A percentile compares a stretch with the other conserved stretches of the same genome.
Evolutionary conservation across 2,797 vertebrate genomes (phyloP).

Genomic region (Ispidina picta): DNA sequence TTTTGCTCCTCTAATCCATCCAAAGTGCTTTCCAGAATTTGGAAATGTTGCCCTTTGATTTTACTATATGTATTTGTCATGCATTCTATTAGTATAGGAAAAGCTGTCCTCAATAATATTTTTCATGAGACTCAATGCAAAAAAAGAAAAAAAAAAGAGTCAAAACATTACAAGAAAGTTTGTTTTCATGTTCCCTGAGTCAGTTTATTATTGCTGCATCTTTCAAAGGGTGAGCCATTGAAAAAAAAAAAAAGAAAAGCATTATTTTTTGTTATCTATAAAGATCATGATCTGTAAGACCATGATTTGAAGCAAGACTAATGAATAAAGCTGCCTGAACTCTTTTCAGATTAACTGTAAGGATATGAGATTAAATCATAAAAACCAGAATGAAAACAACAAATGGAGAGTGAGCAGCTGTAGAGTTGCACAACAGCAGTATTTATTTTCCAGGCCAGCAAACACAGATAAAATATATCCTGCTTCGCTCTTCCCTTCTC

Average conservation of each 20-base stretch:
- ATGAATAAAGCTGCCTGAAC: slow-evolving; percentile 1
- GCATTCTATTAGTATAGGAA: background rate
- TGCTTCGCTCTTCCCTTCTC: background rate
- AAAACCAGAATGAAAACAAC: slow-evolving; percentile 13
- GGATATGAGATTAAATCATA: slow-evolving; percentile 43
- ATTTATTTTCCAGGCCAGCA: slow-evolving; percentile 53
- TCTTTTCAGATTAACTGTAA: slow-evolving; percentile 19
- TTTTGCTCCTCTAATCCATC: background rate
- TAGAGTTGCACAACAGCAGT: slow-evolving; percentile 26
- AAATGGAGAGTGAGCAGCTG: slow-evolving; percentile 32
- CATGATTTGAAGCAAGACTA: slow-evolving; percentile 35
- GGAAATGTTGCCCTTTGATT: background rate
- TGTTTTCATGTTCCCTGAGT: background rate
- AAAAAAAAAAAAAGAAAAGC: background rate
- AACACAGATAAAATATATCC: background rate
- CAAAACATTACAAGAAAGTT: background rate
- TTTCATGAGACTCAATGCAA: background rate
- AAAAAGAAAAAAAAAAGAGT: background rate
- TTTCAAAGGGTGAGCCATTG: background rate
- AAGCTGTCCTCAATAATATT: background rate
- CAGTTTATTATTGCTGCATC: background rate
- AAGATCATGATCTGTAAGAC: background rate
- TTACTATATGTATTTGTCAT: background rate
- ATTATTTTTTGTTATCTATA: background rate
- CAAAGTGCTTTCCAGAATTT: background rate